A percentile compares a stretch with the other conserved stretches of the same genome.
Conservation (phyloP, 2,797 vertebrate species). For the Allobates femoralis region DNA sequence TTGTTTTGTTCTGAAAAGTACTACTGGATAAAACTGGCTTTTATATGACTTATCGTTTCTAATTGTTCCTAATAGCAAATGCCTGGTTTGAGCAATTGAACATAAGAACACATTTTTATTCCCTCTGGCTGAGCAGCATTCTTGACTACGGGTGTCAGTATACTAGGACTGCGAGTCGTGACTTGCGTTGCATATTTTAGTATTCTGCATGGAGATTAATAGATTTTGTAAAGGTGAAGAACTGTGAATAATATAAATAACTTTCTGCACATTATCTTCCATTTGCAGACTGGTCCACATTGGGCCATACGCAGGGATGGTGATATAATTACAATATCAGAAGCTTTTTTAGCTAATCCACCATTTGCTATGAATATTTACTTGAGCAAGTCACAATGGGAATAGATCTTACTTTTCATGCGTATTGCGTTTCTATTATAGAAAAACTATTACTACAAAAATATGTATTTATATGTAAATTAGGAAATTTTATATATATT, state of each 20-base stretch:
- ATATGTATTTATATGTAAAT: constrained; percentile 42
- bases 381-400: not conserved
- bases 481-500: constrained; percentile 16
- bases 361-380: constrained; percentile 41
- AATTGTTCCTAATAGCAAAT: not conserved
- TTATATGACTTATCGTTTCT: not conserved
- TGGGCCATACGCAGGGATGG: not conserved
- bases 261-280: constrained; percentile 36
- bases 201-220: constrained; percentile 31
- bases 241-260: constrained; percentile 39
- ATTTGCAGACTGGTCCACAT: constrained; percentile 34
- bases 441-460: constrained; percentile 35
- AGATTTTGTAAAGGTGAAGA: constrained; percentile 20
- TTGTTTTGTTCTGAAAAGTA: not conserved
- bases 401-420: not conserved
- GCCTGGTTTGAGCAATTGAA: constrained; percentile 22
- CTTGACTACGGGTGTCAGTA: constrained; percentile 24
- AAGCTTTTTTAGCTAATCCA: constrained; percentile 19
- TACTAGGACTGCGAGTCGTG: constrained; percentile 7
- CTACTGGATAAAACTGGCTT: not conserved
- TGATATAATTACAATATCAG: constrained; percentile 35
- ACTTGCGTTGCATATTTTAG: constrained; percentile 36
- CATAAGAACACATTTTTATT: constrained; percentile 37
- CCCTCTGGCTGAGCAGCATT: constrained; percentile 36
- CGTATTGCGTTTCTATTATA: constrained; percentile 4